Conservation (phyloP, 2,797 vertebrate genomes). For the Merluccius polli region DNA sequence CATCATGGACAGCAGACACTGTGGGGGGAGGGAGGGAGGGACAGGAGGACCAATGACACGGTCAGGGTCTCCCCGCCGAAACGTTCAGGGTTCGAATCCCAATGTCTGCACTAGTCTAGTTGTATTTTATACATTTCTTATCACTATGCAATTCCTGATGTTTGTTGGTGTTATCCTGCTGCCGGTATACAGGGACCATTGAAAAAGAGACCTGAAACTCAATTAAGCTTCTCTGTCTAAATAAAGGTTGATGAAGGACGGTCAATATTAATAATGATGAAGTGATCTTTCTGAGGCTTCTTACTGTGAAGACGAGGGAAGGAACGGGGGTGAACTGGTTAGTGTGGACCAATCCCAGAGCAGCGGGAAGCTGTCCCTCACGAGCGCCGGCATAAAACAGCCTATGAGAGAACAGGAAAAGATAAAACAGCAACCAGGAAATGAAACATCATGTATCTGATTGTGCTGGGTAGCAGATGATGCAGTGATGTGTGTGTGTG, state of each 20-base stretch:
- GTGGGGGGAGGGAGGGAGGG: neutral
- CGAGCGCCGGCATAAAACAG: slow-evolving; percentile 75
- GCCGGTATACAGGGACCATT: neutral
- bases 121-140: neutral
- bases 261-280: neutral
- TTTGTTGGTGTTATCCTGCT: neutral
- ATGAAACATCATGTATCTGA: neutral
- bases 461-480: neutral
- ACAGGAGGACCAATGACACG: too few relatives aligned
- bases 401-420: slow-evolving; percentile 32
- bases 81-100: neutral
- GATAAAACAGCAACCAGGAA: neutral
- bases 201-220: neutral
- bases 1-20: slow-evolving; percentile 75
- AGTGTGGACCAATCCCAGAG: slow-evolving; percentile 74
- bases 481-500: neutral
- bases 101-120: neutral
- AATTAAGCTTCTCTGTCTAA: neutral
- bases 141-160: neutral
- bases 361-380: slow-evolving; percentile 73
- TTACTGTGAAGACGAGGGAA: slow-evolving; percentile 75
- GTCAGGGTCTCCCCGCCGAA: neutral
- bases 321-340: slow-evolving; percentile 75
- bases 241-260: neutral
- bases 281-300: slow-evolving; percentile 18